These are phyloP conservation scores for Meganola albula DNA, from an alignment of 2,888 invertebrate species.

Conservation along the genomic window DNA sequence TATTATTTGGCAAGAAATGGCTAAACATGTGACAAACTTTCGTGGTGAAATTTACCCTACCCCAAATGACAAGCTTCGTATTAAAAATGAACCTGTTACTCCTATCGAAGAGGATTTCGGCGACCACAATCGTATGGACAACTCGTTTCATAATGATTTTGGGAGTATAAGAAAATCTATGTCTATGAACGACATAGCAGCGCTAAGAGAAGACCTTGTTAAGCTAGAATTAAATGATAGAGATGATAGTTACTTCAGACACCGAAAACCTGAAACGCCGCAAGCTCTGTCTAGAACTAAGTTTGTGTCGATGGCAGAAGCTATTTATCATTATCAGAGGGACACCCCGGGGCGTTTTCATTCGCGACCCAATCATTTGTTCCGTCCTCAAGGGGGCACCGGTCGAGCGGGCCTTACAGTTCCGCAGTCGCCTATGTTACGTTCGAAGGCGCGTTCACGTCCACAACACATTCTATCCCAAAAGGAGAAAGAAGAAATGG, in stretches of 20 bases:
- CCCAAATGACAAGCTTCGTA: slow-evolving; percentile 38
- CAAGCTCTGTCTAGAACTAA: slow-evolving; percentile 53
- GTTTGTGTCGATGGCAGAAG: slow-evolving; percentile 79
- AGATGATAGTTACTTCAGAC: slow-evolving; percentile 37
- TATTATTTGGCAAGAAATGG: slow-evolving; percentile 38
- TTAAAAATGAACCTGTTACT: slow-evolving; percentile 59
- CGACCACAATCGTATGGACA: slow-evolving; percentile 46
- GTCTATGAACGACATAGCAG: slow-evolving; percentile 59
- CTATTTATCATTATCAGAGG: slow-evolving; percentile 73
- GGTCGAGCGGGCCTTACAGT: slow-evolving; percentile 53
- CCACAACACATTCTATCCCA: slow-evolving; percentile 73
- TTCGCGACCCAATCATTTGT: slow-evolving; percentile 42
- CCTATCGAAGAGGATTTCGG: slow-evolving; percentile 58
- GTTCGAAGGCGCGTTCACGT: slow-evolving; percentile 75
- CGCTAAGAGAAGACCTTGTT: slow-evolving; percentile 40
- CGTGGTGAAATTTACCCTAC: slow-evolving; percentile 56
- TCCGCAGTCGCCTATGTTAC: slow-evolving; percentile 73
- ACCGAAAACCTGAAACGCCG: slow-evolving; percentile 37
- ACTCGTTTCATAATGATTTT: slow-evolving; percentile 39
- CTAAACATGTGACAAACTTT: slow-evolving; percentile 54
- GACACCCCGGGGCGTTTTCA: slow-evolving; percentile 79
- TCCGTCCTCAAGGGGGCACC: slow-evolving; percentile 36
- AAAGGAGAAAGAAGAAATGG: slow-evolving; percentile 79
- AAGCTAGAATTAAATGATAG: slow-evolving; percentile 36
- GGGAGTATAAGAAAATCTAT: slow-evolving; percentile 54